Evolutionary conservation across 2,888 invertebrate species (phyloP).

Genomic region (Clitarchus hookeri): DNA sequence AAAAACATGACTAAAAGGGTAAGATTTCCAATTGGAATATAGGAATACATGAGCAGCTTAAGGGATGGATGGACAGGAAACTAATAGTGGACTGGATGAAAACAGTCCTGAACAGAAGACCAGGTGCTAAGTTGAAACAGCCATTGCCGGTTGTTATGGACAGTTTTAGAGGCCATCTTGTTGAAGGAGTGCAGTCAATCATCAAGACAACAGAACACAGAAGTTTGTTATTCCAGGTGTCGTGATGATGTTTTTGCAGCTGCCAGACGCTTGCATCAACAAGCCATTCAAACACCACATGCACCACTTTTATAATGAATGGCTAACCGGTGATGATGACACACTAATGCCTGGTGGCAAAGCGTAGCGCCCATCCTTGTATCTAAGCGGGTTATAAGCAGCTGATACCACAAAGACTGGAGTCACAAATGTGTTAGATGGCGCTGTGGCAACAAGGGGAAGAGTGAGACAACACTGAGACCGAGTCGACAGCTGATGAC

Average conservation of each 20-base stretch:
- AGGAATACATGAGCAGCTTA: background rate
- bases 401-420: no score
- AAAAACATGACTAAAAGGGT: background rate
- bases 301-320: background rate
- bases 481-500: no score
- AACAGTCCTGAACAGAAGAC: background rate
- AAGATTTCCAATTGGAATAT: background rate
- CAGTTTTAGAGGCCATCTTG: background rate
- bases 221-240: background rate
- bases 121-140: background rate
- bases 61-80: constrained; percentile 11
- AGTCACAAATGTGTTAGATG: no score
- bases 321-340: background rate
- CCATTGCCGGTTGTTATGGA: background rate
- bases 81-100: background rate
- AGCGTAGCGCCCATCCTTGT: no score
- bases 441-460: no score
- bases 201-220: background rate
- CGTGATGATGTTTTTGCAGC: constrained; percentile 10
- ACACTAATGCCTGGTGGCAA: no score
- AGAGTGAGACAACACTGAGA: no score
- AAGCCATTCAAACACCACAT: background rate
- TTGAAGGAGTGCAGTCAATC: background rate
- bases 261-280: background rate
- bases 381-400: no score